Evolutionary conservation across 2,888 invertebrate genomes (phyloP), one percentile per base, ranked within the genome.

Genomic region (Eremobia ochroleuca): DNA sequence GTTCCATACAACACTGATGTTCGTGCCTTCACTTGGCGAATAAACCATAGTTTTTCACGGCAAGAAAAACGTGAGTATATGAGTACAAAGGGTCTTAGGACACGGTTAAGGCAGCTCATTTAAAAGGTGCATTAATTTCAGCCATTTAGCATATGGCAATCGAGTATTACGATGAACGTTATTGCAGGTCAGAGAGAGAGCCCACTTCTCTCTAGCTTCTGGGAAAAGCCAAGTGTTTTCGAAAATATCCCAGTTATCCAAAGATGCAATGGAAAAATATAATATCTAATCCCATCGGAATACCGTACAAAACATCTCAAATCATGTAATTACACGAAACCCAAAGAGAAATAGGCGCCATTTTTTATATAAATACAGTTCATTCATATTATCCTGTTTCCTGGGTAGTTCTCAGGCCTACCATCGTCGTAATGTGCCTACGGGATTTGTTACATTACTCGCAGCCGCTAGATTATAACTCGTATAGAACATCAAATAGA

Each of bases 381-480:
- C 65, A 70, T 78, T 34, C 66, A 28, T 77, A 73, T 13, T 59
- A 77, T 58, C 15, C 61, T 82, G 64, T 69, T 84, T 84, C 81
- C 75, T 64, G 37, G 80, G 28, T 71, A 62, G 43, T 49, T 76
- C 49, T n/a, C 66, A 58, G 55, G 52, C 59, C 40, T 70, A 55
- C 70, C 62, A 64, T 31, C 40, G 28, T 55, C 28, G 67, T 77
- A 86, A 85, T 85, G 83, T 73, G 83, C 79, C 67, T 71, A 13
- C 6, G 80, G 75, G 75, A 73, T 80, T 83, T 73, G 68, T 76
- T 67, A 79, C 65, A 67, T 82, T 71, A 73, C 86, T 55, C 73
- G 67, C 67, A 71, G 37, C 68, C 66, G 46, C 79, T 46, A 70
- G 76, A 85, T 82, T 85, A 85, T 82, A 85, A 77, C 76, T 76